A percentile compares a stretch with the other conserved stretches of the same genome.
These are phyloP conservation scores for Rutpela maculata DNA, from an alignment of 2,888 invertebrate species.

Conservation along the genomic window DNA sequence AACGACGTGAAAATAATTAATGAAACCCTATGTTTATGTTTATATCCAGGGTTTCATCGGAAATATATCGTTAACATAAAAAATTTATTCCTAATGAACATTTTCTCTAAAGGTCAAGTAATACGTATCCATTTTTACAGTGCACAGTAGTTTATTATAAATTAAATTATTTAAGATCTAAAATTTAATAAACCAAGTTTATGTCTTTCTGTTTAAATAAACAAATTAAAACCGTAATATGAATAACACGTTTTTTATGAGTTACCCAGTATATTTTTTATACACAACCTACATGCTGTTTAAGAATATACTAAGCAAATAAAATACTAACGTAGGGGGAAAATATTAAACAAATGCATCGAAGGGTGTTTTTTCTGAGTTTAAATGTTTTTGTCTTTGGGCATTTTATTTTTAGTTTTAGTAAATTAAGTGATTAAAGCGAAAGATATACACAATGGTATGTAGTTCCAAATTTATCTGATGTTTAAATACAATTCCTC, in stretches of 20 bases:
- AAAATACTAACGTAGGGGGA: not conserved
- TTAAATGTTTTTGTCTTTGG: conserved; percentile 33
- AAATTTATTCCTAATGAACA: not conserved
- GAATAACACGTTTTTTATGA: not conserved
- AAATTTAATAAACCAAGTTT: not conserved
- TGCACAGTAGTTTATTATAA: not conserved
- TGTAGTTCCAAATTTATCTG: conserved; percentile 51
- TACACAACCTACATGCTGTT: not conserved
- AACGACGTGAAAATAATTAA: too few species aligned
- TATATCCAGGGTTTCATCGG: not conserved
- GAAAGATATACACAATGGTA: conserved; percentile 47
- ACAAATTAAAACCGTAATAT: not conserved
- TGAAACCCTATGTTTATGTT: too few species aligned
- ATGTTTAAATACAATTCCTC: conserved; percentile 42
- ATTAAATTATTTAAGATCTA: too few species aligned
- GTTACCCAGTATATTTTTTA: conserved; percentile 3
- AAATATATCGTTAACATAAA: too few species aligned
- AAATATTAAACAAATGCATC: conserved; percentile 2
- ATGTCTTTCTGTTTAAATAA: not conserved
- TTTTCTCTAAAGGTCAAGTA: not conserved
- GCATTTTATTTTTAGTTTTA: conserved; percentile 44
- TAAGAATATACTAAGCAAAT: not conserved
- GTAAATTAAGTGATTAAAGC: conserved; percentile 46
- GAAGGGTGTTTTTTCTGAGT: not conserved
- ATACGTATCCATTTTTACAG: not conserved